phyloP scores from a whole-genome alignment of 2,888 invertebrate genomes.

The Capitulum mitella region DNA sequence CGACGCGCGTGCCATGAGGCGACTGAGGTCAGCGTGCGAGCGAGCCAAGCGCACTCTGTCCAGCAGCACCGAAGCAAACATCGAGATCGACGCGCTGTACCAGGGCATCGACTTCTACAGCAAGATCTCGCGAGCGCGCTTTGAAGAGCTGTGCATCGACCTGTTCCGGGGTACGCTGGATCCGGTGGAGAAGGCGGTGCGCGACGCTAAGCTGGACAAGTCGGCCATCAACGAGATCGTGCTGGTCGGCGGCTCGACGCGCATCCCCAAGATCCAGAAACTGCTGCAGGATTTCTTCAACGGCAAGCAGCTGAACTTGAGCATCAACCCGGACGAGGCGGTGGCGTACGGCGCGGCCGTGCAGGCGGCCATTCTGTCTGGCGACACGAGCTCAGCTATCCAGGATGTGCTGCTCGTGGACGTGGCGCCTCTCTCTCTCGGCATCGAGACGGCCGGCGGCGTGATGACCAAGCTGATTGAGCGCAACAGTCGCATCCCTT shows the following conservation, averaged over 20 bases:
- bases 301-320: slow-evolving; percentile 57
- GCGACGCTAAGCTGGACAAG: slow-evolving; percentile 56
- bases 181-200: slow-evolving; percentile 57
- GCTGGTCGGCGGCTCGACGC: slow-evolving; percentile 59
- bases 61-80: slow-evolving; percentile 79
- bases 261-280: slow-evolving; percentile 60
- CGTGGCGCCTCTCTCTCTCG: slow-evolving; percentile 57
- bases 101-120: slow-evolving; percentile 96
- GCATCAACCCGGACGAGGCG: slow-evolving; percentile 58
- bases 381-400: slow-evolving; percentile 51
- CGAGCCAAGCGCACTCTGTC: slow-evolving; percentile 79
- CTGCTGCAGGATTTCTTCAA: slow-evolving; percentile 51
- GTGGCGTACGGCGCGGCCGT: slow-evolving; percentile 61
- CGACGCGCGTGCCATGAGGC: slow-evolving; percentile 83
- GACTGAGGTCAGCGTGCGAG: slow-evolving; percentile 86
- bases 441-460: slow-evolving; percentile 63
- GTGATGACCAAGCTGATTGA: slow-evolving; percentile 61
- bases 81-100: slow-evolving; percentile 90
- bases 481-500: slow-evolving; percentile 59
- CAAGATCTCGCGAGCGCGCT: slow-evolving; percentile 87
- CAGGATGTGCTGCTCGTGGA: slow-evolving; percentile 58
- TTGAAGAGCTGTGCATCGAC: slow-evolving; percentile 60
- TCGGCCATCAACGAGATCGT: slow-evolving; percentile 52
- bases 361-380: slow-evolving; percentile 51
- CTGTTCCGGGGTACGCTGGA: slow-evolving; percentile 56